Conservation (phyloP, 2,797 vertebrate genomes). For the Hyperoplus lanceolatus region DNA sequence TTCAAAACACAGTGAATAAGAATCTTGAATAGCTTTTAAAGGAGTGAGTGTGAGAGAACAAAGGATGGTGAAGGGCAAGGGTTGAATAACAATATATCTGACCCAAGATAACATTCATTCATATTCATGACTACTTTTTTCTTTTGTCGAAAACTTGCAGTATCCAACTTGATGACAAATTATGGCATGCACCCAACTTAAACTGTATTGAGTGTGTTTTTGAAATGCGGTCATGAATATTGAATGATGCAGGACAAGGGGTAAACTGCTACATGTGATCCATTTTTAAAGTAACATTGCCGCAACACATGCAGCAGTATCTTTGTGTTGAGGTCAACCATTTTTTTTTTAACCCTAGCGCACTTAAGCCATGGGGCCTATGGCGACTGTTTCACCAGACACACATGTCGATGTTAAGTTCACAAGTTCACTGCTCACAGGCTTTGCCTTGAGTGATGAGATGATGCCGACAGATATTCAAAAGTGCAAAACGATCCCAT, state of each 20-base stretch:
- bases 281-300: conserved; percentile 5
- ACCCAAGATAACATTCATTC: conserved; percentile 41
- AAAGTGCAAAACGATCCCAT: neutral
- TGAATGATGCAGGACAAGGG: neutral
- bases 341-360: conserved; percentile 3
- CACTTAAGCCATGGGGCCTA: neutral
- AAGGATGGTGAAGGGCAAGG: conserved; percentile 6
- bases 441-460: neutral
- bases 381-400: conserved; percentile 7
- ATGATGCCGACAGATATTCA: neutral
- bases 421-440: neutral
- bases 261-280: neutral
- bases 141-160: neutral
- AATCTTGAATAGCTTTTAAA: conserved; percentile 38
- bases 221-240: neutral
- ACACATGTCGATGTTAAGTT: neutral
- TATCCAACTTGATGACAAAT: conserved; percentile 28
- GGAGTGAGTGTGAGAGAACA: conserved; percentile 28
- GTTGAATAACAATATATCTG: conserved; percentile 51
- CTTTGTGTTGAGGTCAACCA: conserved; percentile 10
- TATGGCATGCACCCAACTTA: conserved; percentile 6
- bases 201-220: conserved; percentile 19
- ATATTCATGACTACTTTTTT: conserved; percentile 35
- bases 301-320: neutral
- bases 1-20: conserved; percentile 47